Conservation (phyloP, 2,888 invertebrate species). For the Euclidia mi region DNA sequence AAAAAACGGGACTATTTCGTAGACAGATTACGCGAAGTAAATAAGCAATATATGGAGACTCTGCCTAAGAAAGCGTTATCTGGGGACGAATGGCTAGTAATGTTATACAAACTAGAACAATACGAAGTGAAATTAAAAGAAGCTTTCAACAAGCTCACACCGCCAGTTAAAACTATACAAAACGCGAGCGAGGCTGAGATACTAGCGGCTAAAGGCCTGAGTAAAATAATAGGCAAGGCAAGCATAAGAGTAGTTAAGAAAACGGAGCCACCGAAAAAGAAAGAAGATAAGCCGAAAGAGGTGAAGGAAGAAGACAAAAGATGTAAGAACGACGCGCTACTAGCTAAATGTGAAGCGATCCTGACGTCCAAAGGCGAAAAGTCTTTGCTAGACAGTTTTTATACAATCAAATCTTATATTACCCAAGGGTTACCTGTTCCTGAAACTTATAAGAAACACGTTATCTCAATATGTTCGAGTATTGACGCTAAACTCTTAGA, state of each 20-base stretch:
- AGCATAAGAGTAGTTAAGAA: constrained; percentile 68
- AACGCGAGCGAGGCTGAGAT: constrained; percentile 84
- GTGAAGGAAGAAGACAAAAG: constrained; percentile 60
- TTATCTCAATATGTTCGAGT: constrained; percentile 79
- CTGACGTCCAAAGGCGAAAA: constrained; percentile 81
- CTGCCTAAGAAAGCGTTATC: constrained; percentile 76
- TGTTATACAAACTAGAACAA: constrained; percentile 79
- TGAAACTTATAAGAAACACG: constrained; percentile 81
- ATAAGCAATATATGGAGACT: constrained; percentile 77
- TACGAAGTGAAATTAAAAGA: constrained; percentile 75
- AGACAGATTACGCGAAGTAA: constrained; percentile 73
- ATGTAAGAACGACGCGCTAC: constrained; percentile 71
- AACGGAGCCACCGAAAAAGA: constrained; percentile 59
- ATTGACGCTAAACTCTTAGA: constrained; percentile 80
- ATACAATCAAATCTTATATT: constrained; percentile 81
- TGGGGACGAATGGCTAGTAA: constrained; percentile 83
- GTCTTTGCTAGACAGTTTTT: constrained; percentile 78
- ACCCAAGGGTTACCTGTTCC: constrained; percentile 80
- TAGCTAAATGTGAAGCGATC: constrained; percentile 82
- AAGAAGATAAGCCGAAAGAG: constrained; percentile 48
- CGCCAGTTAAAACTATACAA: constrained; percentile 59
- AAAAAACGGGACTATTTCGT: constrained; percentile 78
- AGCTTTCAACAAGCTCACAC: constrained; percentile 67
- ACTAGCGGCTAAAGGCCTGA: constrained; percentile 81
- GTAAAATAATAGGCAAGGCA: constrained; percentile 82